Evolutionary conservation across 2,113 vertebrate genomes (phyloP).

Genomic region (Cebus imitator): DNA sequence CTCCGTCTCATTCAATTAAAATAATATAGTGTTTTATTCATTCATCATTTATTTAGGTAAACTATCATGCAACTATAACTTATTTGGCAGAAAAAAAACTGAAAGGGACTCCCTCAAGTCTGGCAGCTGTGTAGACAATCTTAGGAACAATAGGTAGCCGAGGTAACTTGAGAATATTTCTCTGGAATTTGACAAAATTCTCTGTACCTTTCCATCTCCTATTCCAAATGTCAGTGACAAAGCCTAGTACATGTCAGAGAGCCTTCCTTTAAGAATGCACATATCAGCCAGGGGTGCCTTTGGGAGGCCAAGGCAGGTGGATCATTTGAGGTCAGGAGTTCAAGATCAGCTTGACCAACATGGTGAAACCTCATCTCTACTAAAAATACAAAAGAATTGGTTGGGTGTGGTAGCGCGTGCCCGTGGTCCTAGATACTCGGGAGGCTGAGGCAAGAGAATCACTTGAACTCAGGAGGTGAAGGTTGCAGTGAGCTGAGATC

Average conservation of each 20-base stretch:
- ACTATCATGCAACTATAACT: background rate
- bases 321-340: too few species aligned
- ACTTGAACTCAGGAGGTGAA: too few species aligned
- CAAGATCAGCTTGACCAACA: too few species aligned
- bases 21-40: background rate
- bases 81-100: background rate
- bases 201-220: background rate
- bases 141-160: background rate
- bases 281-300: too few species aligned
- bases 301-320: too few species aligned
- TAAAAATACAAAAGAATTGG: too few species aligned
- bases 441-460: too few species aligned
- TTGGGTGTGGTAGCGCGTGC: fast-evolving
- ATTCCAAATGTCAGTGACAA: background rate
- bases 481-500: too few species aligned
- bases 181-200: background rate
- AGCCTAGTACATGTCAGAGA: background rate
- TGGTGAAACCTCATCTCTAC: too few species aligned
- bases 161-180: background rate
- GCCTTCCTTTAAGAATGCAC: background rate
- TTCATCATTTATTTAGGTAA: background rate
- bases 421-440: too few species aligned
- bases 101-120: background rate
- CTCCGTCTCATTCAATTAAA: background rate
- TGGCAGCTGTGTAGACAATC: background rate